Evolutionary conservation across 2,888 invertebrate species (phyloP), one percentile per base, ranked within the genome.

Genomic region (Leucoma salicis): DNA sequence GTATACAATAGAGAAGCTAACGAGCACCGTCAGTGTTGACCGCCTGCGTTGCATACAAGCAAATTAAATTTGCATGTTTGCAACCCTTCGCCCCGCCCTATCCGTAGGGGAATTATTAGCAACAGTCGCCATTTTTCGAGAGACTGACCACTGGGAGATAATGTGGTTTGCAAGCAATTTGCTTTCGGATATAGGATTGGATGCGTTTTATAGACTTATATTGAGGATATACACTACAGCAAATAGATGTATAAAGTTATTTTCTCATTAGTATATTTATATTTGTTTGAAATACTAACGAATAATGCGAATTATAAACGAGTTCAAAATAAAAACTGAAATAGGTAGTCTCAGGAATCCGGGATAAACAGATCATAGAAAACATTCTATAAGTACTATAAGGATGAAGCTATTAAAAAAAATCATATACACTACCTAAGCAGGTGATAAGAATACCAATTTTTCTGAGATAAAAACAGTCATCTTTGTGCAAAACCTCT

Each of bases 41-140:
- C 77, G 75, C 77, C 74, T 72, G 79, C 69, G 74, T 63, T 70
- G 77, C 74, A 73, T 76, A 66, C 62, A 65, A 68, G 74, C 75
- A 73, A 77, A 85, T 82, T 82, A 82, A 82, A 87, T 88, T 88
- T 88, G 85, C 87, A 86, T 88, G 80, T 78, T 78, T 63, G 76
- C 75, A 79, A 77, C 82, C 83, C 83, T 68, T 67, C 46, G 64
- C 63, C 43, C 63, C 68, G 53, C 71, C 71, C 66, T 65, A 57
- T 63, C 57, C 59, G 53, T 56, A 49, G 53, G 51, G 54, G 61
- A 62, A 60, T 68, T 65, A 66, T 65, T 73, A 68, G 62, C 55
- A 47, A 27, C 63, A 56, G 70, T 68, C 70, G 77, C 82, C 82
- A 81, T 81, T 70, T 78, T 78, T 71, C 63, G 56, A 46, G 55